phyloP scores from a whole-genome alignment of 2,888 invertebrate species.

The Zhuqinia jingwanae region DNA sequence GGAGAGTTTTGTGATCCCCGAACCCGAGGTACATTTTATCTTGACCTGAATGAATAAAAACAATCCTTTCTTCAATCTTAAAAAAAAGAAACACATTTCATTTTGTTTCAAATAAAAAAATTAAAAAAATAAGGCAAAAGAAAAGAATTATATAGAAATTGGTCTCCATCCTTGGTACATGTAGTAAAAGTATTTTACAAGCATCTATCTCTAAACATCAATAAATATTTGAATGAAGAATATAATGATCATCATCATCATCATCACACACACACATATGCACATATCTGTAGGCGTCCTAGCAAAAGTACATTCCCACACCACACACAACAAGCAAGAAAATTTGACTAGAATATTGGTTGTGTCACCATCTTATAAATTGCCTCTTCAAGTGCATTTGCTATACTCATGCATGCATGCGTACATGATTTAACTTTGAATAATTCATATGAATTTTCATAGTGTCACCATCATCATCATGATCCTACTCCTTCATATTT shows the following conservation, averaged over 20 bases:
- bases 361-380: constrained; percentile 9
- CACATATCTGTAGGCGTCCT: too few relatives aligned
- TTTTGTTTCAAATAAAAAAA: neutral
- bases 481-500: neutral
- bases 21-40: constrained; percentile 65
- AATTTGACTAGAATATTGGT: neutral
- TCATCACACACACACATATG: too few relatives aligned
- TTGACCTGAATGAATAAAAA: constrained; percentile 63
- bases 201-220: too few relatives aligned
- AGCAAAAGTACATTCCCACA: too few relatives aligned
- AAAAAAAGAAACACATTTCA: too few relatives aligned
- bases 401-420: too few relatives aligned
- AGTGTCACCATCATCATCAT: neutral
- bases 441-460: constrained; percentile 54
- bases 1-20: constrained; percentile 67
- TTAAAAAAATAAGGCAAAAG: neutral
- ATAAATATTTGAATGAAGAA: too few relatives aligned
- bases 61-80: neutral
- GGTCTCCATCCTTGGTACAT: neutral
- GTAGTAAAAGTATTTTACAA: too few relatives aligned
- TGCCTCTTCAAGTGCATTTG: too few relatives aligned
- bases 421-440: too few relatives aligned
- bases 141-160: neutral
- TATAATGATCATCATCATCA: too few relatives aligned
- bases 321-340: too few relatives aligned